A percentile compares a stretch with the other conserved stretches of the same genome.
These are phyloP conservation scores for Menura novaehollandiae DNA, from an alignment of 2,113 vertebrate species.

Conservation along the genomic window DNA sequence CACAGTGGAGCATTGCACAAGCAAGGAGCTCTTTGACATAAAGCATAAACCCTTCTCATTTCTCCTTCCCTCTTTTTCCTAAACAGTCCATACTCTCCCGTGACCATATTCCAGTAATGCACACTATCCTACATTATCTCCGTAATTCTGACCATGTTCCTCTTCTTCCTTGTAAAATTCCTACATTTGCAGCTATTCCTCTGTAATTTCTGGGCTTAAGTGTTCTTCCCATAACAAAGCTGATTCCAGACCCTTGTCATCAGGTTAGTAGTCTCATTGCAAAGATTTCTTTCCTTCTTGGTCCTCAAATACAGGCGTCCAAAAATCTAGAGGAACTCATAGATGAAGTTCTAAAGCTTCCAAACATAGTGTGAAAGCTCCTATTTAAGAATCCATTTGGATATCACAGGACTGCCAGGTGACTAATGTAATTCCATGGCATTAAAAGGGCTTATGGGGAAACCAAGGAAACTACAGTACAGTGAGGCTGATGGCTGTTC, in stretches of 20 bases:
- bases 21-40: not conserved
- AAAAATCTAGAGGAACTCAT: not conserved
- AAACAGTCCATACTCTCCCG: not conserved
- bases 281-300: not conserved
- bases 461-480: not conserved
- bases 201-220: not conserved
- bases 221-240: not conserved
- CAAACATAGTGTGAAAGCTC: not conserved
- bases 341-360: not conserved
- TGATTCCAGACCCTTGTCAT: not conserved
- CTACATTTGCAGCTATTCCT: not conserved
- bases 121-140: not conserved
- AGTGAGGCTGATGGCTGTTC: not conserved
- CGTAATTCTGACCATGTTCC: not conserved
- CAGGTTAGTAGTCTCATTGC: not conserved
- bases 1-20: not conserved
- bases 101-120: not conserved
- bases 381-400: not conserved
- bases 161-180: not conserved
- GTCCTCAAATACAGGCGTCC: not conserved
- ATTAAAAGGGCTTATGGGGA: not conserved
- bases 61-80: not conserved
- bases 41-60: not conserved
- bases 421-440: not conserved
- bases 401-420: not conserved